A percentile compares a stretch with the other conserved stretches of the same genome.
Evolutionary conservation across 2,797 vertebrate species (phyloP).

Genomic region (Chloroceryle inda): DNA sequence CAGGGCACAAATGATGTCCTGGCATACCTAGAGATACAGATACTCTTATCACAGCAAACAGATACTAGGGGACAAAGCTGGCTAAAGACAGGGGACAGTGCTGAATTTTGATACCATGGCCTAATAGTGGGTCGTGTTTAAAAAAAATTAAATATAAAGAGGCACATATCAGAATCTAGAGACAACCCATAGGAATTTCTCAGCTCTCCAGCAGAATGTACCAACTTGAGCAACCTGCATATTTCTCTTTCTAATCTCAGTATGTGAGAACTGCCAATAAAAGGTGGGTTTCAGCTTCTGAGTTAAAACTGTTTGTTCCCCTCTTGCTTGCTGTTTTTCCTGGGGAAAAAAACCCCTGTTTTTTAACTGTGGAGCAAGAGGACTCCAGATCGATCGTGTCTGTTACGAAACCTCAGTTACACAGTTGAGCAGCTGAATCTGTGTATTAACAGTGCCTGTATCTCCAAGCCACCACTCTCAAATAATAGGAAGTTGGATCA

Average conservation of each 20-base stretch:
- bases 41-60: not conserved
- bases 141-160: not conserved
- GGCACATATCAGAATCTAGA: not conserved
- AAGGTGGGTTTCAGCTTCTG: conserved; percentile 14
- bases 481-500: not conserved
- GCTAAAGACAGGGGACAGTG: not conserved
- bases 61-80: not conserved
- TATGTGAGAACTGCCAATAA: not conserved
- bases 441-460: not conserved
- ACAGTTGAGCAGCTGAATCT: not conserved
- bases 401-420: not conserved
- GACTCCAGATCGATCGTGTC: not conserved
- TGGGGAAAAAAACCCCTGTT: not conserved
- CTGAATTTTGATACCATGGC: not conserved
- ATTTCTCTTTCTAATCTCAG: not conserved
- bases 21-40: not conserved
- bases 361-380: not conserved
- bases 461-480: not conserved
- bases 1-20: not conserved
- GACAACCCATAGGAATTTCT: not conserved
- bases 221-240: not conserved
- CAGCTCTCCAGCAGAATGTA: not conserved
- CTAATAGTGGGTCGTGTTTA: not conserved
- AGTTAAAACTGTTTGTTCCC: not conserved
- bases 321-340: not conserved